Evolutionary conservation across 1,140 invertebrate species (phyloP).

Genomic region (Panulirus ornatus): DNA sequence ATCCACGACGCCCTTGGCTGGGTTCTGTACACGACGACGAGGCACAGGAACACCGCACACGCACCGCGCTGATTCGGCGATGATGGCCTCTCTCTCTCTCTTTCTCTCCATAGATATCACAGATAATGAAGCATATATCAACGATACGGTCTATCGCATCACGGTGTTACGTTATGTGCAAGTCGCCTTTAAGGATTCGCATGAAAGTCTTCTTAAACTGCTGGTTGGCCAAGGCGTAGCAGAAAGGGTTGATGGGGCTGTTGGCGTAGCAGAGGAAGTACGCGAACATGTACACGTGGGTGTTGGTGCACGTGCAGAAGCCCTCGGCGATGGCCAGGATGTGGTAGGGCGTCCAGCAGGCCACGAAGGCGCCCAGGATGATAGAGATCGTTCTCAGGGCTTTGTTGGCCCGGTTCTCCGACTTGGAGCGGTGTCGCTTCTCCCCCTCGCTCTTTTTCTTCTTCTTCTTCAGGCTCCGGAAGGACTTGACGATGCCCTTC

Average conservation of each 20-base stretch:
- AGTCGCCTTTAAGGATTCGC: slow-evolving; percentile 94
- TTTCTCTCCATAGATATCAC: slow-evolving; percentile 65
- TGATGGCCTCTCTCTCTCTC: neutral
- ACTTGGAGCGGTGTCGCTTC: slow-evolving; percentile 83
- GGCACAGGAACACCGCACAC: slow-evolving; percentile 3
- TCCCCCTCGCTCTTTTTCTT: slow-evolving; percentile 83
- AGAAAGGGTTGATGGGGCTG: slow-evolving; percentile 85
- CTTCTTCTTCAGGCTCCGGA: slow-evolving; percentile 75
- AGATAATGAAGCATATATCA: slow-evolving; percentile 63
- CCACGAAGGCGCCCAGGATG: slow-evolving; percentile 93
- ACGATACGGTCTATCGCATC: slow-evolving; percentile 36
- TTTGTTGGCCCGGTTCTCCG: slow-evolving; percentile 98
- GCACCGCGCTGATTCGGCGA: slow-evolving; percentile 7
- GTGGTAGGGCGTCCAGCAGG: slow-evolving; percentile 99
- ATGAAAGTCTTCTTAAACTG: slow-evolving; percentile 99
- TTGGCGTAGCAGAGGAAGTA: slow-evolving; percentile 99
- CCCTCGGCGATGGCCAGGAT: slow-evolving; percentile 96
- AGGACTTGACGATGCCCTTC: slow-evolving; percentile 74
- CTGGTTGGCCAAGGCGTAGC: slow-evolving; percentile 98
- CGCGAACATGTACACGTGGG: slow-evolving; percentile 96
- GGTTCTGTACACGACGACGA: neutral
- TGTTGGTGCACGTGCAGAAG: slow-evolving; percentile 96
- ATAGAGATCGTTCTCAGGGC: slow-evolving; percentile 99
- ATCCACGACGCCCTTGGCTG: too few species aligned
- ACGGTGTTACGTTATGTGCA: slow-evolving; percentile 89